Evolutionary conservation across 2,797 vertebrate genomes (phyloP).

Genomic region (Gallinago stenura): DNA sequence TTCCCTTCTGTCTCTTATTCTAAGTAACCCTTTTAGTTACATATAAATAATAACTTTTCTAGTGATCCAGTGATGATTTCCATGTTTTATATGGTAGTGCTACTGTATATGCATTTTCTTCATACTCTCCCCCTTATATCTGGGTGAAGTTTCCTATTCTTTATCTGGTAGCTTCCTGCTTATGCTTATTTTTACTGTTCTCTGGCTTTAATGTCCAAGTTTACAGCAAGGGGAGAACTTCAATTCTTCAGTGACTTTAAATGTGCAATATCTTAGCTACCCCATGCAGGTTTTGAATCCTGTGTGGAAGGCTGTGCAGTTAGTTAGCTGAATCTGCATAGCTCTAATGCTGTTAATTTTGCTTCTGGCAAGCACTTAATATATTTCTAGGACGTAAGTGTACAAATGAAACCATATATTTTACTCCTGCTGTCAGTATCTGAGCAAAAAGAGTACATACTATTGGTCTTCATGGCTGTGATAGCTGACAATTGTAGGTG

Average conservation of each 20-base stretch:
- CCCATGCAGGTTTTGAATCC: not conserved
- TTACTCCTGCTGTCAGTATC: not conserved
- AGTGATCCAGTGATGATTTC: constrained; percentile 37
- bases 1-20: constrained; percentile 58
- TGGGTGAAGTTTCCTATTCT: constrained; percentile 7
- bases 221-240: constrained; percentile 7
- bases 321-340: constrained; percentile 5
- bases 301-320: not conserved
- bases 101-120: constrained; percentile 40
- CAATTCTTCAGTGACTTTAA: not conserved
- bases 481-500: not conserved
- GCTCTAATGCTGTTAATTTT: not conserved
- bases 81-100: constrained; percentile 22
- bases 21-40: constrained; percentile 37
- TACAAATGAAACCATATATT: not conserved
- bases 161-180: not conserved
- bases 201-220: constrained; percentile 27
- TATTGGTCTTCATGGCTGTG: not conserved
- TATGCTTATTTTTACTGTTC: constrained; percentile 26
- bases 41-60: constrained; percentile 14
- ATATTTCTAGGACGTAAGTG: not conserved
- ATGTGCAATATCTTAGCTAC: not conserved
- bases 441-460: not conserved
- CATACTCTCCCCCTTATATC: not conserved
- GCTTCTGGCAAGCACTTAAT: not conserved